Conservation (phyloP, 2,113 vertebrate species). For the Sander lucioperca region DNA sequence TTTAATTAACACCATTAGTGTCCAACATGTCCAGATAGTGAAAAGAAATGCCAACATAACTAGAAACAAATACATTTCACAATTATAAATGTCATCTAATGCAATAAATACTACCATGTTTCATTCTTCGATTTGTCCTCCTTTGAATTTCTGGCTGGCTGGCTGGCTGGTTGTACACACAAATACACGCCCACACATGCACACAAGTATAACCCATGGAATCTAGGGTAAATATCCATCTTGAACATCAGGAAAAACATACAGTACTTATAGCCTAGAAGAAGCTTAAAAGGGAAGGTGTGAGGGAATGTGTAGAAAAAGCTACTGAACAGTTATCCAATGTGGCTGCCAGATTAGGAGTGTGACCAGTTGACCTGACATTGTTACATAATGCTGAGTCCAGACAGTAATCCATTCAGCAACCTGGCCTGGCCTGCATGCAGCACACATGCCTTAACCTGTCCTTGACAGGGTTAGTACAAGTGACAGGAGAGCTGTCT, state of each 20-base stretch:
- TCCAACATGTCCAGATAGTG: neutral
- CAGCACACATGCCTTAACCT: conserved; percentile 32
- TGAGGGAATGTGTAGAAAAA: conserved; percentile 41
- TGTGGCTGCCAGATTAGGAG: conserved; percentile 64
- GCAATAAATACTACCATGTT: neutral
- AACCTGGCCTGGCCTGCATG: conserved; percentile 51
- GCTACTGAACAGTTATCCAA: conserved; percentile 73
- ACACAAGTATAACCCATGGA: neutral
- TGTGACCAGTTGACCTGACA: conserved; percentile 52
- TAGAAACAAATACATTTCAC: neutral
- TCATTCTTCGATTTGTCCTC: neutral
- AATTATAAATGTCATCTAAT: neutral
- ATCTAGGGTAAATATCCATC: conserved; percentile 6
- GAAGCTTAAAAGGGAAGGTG: conserved; percentile 37
- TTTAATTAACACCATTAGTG: neutral
- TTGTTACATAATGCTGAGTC: conserved; percentile 68
- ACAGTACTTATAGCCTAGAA: neutral
- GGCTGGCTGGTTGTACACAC: neutral
- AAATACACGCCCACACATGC: neutral
- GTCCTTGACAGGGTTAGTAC: neutral
- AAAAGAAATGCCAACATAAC: neutral
- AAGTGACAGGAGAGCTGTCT: neutral
- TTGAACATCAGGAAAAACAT: neutral
- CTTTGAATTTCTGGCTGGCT: conserved; percentile 22
- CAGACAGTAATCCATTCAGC: conserved; percentile 73